These are phyloP conservation scores for Cybosia mesomella DNA, from an alignment of 2,888 invertebrate genomes.

Conservation along the genomic window DNA sequence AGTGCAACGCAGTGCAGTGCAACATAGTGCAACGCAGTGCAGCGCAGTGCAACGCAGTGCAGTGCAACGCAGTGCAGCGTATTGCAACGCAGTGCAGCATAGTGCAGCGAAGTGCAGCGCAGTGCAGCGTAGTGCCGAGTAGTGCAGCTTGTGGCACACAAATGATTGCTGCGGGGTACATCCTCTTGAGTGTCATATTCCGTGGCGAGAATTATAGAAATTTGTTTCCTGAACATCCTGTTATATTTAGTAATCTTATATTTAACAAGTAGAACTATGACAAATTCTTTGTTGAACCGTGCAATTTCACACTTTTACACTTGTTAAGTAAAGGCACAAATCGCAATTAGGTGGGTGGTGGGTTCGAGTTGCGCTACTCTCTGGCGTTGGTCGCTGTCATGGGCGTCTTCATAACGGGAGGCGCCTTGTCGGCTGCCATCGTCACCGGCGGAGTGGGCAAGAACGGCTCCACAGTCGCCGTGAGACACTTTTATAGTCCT, in stretches of 20 bases:
- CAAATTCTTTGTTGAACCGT: not conserved
- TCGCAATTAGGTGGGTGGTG: conserved; percentile 72
- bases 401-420: conserved; percentile 91
- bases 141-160: no score
- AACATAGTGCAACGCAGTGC: no score
- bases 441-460: conserved; percentile 97
- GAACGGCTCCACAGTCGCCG: conserved; percentile 99
- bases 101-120: no score
- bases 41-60: no score
- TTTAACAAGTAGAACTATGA: conserved; percentile 7
- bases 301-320: conserved; percentile 22
- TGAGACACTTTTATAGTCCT: conserved; percentile 86
- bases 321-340: conserved; percentile 43
- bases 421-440: conserved; percentile 92
- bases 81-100: not conserved
- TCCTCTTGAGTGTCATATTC: not conserved
- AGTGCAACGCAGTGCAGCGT: no score
- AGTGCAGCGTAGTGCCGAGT: no score
- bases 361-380: conserved; percentile 92
- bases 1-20: no score
- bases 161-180: not conserved
- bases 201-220: no score
- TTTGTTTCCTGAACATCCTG: not conserved
- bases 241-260: not conserved
- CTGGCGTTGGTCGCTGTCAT: conserved; percentile 91